Percentiles rank a stretch among this genome's conserved stretches.
Evolutionary conservation across 2,888 invertebrate genomes (phyloP).

Genomic region (Mayetiola destructor): DNA sequence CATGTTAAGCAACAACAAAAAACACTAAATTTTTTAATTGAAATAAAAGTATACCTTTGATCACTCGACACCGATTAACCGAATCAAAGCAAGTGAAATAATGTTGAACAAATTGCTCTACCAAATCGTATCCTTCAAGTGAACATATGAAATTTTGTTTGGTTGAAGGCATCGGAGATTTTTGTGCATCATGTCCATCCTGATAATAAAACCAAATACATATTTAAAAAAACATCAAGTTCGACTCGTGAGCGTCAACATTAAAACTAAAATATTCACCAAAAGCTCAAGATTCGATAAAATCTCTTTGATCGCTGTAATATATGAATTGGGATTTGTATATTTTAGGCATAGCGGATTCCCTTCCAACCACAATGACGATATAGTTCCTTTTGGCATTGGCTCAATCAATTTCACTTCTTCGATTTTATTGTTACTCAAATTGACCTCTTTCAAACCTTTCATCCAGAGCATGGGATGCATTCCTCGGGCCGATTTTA

Average conservation of each 20-base stretch:
- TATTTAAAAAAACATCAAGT: background rate
- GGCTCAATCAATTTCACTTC: conserved; percentile 15
- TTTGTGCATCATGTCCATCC: background rate
- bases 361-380: conserved; percentile 17
- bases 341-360: conserved; percentile 20
- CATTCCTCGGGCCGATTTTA: conserved; percentile 17
- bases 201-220: background rate
- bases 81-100: conserved; percentile 19
- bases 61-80: background rate
- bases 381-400: conserved; percentile 17
- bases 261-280: conserved; percentile 17
- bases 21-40: background rate
- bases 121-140: conserved; percentile 18
- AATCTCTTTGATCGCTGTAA: conserved; percentile 16
- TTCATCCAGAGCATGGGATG: conserved; percentile 17
- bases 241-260: background rate
- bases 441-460: conserved; percentile 18
- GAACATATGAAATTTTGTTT: conserved; percentile 18
- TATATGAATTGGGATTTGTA: conserved; percentile 14
- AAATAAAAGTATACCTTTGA: conserved; percentile 15
- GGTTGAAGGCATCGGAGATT: too few relatives aligned
- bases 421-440: conserved; percentile 18
- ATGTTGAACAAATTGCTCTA: conserved; percentile 18
- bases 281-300: conserved; percentile 18
- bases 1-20: conserved; percentile 1